Evolutionary conservation across 1,140 invertebrate species (phyloP), one percentile per base, ranked within the genome.

Genomic region (Nasonia giraulti): DNA sequence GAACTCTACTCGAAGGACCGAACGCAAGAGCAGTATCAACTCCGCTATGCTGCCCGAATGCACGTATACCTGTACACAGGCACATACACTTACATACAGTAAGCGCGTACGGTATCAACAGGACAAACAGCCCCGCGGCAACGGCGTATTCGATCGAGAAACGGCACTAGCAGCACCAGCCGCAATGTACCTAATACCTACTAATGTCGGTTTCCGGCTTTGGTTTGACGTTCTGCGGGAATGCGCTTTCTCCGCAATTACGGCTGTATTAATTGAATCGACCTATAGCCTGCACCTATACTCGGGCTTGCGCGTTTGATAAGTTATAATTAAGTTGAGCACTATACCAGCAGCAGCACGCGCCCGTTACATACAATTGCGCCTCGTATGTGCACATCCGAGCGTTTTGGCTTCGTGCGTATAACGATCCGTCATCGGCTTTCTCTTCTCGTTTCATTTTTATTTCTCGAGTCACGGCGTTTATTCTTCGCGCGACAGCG

Each of bases 261-360:
- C 66, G 37, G 62, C 50, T 78, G 27, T 71, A 69, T 81, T 81
- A 81, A 81, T 81, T 73, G 68, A 81, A 81, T 81, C 79, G 66
- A 14, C 76, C 1, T 40, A 40, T 74, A 40, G 7, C 33, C 71
- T 3, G n/a, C 75, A 37, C 33, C n/a, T 33, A 37, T 37, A 5
- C 11, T 14, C 37, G 23, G 1, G 50, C 76, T 33, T 4, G 8
- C 27, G 20, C 20, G 62, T 69, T 80, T 69, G 33, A 80, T 80
- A 80, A 40, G 78, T 44, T 69, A 69, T 44, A 80, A 80, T 80
- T 80, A 69, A 80, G 27, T 0, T 27, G n/a, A 44, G 44, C 37
- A 37, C 73, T 71, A 31, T 44, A 44, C 40, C 8, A 0, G 40
- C 40, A 8, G 37, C 5, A 40, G 40, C 40, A 44, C 40, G 7